A percentile compares a stretch with the other conserved stretches of the same genome.
phyloP scores from a whole-genome alignment of 2,888 invertebrate species.

The Clunio marinus region DNA sequence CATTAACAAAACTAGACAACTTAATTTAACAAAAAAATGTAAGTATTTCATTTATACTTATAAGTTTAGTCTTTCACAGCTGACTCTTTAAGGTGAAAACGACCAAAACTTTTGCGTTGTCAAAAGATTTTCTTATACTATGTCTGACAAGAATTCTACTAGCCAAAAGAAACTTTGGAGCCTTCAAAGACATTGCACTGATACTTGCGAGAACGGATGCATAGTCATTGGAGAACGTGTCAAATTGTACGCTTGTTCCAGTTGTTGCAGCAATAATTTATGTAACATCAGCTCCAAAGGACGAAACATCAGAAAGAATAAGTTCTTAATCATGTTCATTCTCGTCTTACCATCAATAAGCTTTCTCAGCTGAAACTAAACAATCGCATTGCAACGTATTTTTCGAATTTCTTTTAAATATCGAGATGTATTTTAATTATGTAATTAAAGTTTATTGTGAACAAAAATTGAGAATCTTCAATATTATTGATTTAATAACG shows the following conservation, averaged over 20 bases:
- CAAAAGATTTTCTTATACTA: conserved; percentile 77
- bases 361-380: not conserved
- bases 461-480: not conserved
- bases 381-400: not conserved
- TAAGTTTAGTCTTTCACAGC: no score
- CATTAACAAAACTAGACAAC: conserved; percentile 46
- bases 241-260: conserved; percentile 80
- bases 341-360: no score
- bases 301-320: no score
- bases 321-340: no score
- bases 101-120: conserved; percentile 54
- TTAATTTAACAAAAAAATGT: conserved; percentile 34
- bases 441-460: conserved; percentile 3
- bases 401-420: no score
- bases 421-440: conserved; percentile 1
- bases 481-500: not conserved
- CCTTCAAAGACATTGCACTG: conserved; percentile 74
- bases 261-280: conserved; percentile 72
- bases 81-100: no score
- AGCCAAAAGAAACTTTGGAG: conserved; percentile 78
- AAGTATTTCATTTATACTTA: no score
- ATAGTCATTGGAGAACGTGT: conserved; percentile 85
- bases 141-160: conserved; percentile 72
- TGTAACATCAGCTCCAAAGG: conserved; percentile 61
- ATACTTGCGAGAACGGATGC: conserved; percentile 80